Evolutionary conservation across 2,113 vertebrate species (phyloP).

Genomic region (Gadus chalcogrammus): DNA sequence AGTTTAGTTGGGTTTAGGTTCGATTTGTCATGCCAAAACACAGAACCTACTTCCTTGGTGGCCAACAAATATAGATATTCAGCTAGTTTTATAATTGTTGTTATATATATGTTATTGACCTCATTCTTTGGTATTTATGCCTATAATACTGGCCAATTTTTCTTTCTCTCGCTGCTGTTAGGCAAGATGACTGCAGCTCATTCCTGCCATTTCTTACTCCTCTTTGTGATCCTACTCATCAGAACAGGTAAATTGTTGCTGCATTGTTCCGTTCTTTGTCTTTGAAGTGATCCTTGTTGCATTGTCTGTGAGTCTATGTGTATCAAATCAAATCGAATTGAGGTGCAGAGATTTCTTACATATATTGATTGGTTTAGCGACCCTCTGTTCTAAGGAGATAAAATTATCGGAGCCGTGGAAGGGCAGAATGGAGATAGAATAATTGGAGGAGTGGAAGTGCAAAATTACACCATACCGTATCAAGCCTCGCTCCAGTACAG

Average conservation of each 20-base stretch:
- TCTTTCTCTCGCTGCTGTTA: conserved; percentile 14
- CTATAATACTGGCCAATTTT: not conserved
- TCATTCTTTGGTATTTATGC: not conserved
- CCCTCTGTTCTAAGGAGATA: conserved; percentile 38
- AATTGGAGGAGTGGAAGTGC: conserved; percentile 64
- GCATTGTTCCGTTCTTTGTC: not conserved
- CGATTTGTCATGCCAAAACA: too few relatives aligned
- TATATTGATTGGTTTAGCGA: not conserved
- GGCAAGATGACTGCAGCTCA: conserved; percentile 40
- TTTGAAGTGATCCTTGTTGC: not conserved
- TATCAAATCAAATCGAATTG: not conserved
- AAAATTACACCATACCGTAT: conserved; percentile 60
- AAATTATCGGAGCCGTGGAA: conserved; percentile 68
- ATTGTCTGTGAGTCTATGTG: too few relatives aligned
- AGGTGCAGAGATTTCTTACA: not conserved
- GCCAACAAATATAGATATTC: too few relatives aligned
- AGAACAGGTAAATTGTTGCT: conserved; percentile 44
- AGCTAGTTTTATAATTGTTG: not conserved
- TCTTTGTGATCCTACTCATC: conserved; percentile 39
- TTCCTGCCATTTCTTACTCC: conserved; percentile 29
- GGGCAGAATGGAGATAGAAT: conserved; percentile 56
- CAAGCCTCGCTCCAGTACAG: conserved; percentile 66
- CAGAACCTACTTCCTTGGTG: too few relatives aligned
- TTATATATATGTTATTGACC: not conserved
- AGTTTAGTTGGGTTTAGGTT: too few relatives aligned